These are phyloP conservation scores for Mionectes macconnelli DNA, from an alignment of 2,113 vertebrate species.

Conservation along the genomic window DNA sequence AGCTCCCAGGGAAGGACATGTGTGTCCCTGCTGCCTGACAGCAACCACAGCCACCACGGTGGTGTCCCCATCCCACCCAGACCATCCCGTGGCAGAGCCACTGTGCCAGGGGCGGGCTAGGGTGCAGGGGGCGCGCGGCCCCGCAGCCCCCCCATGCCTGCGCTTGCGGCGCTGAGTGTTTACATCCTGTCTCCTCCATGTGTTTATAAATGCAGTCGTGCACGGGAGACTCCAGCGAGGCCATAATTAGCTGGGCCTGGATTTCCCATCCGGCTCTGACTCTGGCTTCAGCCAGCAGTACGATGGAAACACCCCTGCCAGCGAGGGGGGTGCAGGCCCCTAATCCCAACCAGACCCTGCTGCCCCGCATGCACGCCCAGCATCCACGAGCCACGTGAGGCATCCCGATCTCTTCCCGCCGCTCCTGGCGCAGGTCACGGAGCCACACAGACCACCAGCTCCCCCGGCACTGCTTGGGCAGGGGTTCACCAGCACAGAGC, in stretches of 20 bases:
- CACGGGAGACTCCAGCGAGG: conserved; percentile 36
- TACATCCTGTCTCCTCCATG: conserved; percentile 58
- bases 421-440: accelerated
- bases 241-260: conserved; percentile 46
- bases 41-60: accelerated
- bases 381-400: accelerated
- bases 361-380: neutral
- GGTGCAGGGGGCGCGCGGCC: accelerated
- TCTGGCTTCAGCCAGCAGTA: neutral
- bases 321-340: neutral
- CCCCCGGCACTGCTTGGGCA: accelerated
- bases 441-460: accelerated
- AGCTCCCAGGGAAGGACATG: accelerated
- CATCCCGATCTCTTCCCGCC: accelerated
- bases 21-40: accelerated
- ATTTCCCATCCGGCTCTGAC: conserved; percentile 34
- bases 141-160: neutral
- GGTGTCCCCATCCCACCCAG: neutral
- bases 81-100: accelerated
- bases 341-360: conserved; percentile 25
- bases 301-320: neutral
- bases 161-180: conserved; percentile 25
- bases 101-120: accelerated
- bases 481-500: neutral
- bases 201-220: conserved; percentile 54